Conservation (phyloP, 2,888 invertebrate genomes). For the Archips crataeganus region DNA sequence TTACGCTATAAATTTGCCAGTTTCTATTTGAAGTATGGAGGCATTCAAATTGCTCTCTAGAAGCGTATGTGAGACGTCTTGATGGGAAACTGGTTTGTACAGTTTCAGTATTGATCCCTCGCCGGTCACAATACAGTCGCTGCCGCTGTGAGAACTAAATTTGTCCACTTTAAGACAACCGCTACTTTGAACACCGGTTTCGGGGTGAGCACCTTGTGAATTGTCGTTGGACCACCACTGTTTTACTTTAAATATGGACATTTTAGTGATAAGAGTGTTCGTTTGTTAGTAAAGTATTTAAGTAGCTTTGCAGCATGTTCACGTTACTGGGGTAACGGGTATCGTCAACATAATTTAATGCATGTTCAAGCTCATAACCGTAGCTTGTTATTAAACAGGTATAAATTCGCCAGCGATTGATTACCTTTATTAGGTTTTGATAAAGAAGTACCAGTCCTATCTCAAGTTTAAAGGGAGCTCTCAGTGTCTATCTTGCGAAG, state of each 20-base stretch:
- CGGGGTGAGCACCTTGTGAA: slow-evolving; percentile 80
- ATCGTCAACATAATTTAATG: not conserved
- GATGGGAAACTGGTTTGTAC: slow-evolving; percentile 68
- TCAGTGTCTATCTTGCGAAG: too few species aligned
- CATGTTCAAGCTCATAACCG: not conserved
- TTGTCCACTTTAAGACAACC: slow-evolving; percentile 89
- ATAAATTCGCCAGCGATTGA: too few species aligned
- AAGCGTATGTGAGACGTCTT: slow-evolving; percentile 88
- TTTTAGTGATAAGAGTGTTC: slow-evolving; percentile 62
- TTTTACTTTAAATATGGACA: slow-evolving; percentile 97
- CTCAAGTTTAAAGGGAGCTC: too few species aligned
- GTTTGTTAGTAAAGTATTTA: not conserved
- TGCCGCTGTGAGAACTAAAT: slow-evolving; percentile 92
- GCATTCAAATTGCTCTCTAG: slow-evolving; percentile 91
- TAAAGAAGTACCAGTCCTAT: too few species aligned
- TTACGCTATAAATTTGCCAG: slow-evolving; percentile 95
- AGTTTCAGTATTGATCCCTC: slow-evolving; percentile 70
- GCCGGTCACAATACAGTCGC: slow-evolving; percentile 90
- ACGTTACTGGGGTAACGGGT: slow-evolving; percentile 28
- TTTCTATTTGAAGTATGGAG: slow-evolving; percentile 92
- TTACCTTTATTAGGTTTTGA: too few species aligned
- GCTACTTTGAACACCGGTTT: slow-evolving; percentile 87
- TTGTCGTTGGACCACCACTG: slow-evolving; percentile 95
- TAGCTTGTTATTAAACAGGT: not conserved
- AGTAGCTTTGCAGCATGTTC: slow-evolving; percentile 10